These are phyloP conservation scores for Strongylocentrotus purpuratus DNA, from an alignment of 35 echinoderm and acorn worm genomes.

Conservation along the genomic window DNA sequence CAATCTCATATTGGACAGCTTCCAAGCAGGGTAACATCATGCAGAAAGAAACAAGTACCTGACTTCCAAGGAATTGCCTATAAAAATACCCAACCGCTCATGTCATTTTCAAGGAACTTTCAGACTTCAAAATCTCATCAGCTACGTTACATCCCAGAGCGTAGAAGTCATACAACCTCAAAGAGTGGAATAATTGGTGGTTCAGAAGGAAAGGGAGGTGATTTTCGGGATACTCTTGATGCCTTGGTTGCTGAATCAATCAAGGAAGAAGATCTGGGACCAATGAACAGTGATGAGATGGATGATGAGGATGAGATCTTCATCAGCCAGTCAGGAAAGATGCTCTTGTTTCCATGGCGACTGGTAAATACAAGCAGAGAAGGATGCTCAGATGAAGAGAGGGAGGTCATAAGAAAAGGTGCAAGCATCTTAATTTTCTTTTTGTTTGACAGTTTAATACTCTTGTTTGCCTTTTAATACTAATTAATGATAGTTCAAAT, in stretches of 20 bases:
- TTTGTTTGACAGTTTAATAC: not conserved
- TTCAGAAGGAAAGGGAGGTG: not conserved
- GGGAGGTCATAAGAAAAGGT: not conserved
- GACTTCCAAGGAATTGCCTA: not conserved
- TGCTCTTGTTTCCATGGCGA: slow-evolving; percentile 36
- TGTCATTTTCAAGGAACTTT: not conserved
- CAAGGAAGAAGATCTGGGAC: slow-evolving; percentile 30
- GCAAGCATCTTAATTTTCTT: not conserved
- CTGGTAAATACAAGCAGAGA: slow-evolving; percentile 14
- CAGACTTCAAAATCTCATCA: not conserved
- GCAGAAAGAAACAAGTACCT: not conserved
- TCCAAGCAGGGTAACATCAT: not conserved
- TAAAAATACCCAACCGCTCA: not conserved
- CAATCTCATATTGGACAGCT: not conserved
- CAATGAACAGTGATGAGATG: not conserved
- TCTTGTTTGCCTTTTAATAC: no score
- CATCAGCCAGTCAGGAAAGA: slow-evolving; percentile 41
- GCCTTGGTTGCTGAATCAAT: slow-evolving; percentile 15
- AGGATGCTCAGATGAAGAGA: not conserved
- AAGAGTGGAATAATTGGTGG: not conserved
- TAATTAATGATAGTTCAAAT: no score
- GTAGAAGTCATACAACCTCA: not conserved
- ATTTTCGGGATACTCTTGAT: not conserved
- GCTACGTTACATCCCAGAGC: not conserved
- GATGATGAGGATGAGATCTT: slow-evolving; percentile 17